Conservation (phyloP, 2,888 invertebrate genomes). For the Tryphoninae sp. region DNA sequence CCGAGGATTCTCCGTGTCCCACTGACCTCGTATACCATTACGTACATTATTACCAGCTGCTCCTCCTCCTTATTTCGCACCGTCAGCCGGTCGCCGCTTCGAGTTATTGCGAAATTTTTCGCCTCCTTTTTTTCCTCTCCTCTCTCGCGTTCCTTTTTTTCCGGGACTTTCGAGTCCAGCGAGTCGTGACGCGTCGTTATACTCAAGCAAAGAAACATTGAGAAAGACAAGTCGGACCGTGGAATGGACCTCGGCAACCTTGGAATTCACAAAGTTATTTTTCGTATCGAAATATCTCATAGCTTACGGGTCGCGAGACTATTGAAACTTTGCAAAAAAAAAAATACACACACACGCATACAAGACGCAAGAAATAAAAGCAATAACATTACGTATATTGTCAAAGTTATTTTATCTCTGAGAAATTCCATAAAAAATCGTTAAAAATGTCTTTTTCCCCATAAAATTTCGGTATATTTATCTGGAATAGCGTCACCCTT, state of each 20-base stretch:
- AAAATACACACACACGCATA: not conserved
- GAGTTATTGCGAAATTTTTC: slow-evolving; percentile 52
- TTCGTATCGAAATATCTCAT: slow-evolving; percentile 17
- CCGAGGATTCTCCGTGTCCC: slow-evolving; percentile 60
- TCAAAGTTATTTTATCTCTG: not conserved
- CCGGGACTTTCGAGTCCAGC: slow-evolving; percentile 56
- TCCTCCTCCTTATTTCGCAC: slow-evolving; percentile 34
- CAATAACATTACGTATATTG: not conserved
- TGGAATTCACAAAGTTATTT: slow-evolving; percentile 13
- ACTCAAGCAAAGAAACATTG: slow-evolving; percentile 27
- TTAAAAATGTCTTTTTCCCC: not conserved
- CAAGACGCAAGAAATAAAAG: too few relatives aligned
- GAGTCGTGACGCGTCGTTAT: slow-evolving; percentile 41
- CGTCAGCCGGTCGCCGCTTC: slow-evolving; percentile 33
- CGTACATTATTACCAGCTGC: slow-evolving; percentile 46
- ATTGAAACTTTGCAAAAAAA: slow-evolving; percentile 9
- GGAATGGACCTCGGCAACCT: slow-evolving; percentile 13
- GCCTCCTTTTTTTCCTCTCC: slow-evolving; percentile 2
- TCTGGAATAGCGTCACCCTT: not conserved
- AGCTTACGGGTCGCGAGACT: not conserved
- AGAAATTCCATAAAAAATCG: not conserved
- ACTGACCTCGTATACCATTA: slow-evolving; percentile 63
- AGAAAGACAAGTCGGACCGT: slow-evolving; percentile 38
- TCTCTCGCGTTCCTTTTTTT: slow-evolving; percentile 23
- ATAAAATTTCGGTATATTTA: not conserved